Evolutionary conservation across 2,888 invertebrate species (phyloP), one percentile per base, ranked within the genome.

Genomic region (Malacosoma neustria): DNA sequence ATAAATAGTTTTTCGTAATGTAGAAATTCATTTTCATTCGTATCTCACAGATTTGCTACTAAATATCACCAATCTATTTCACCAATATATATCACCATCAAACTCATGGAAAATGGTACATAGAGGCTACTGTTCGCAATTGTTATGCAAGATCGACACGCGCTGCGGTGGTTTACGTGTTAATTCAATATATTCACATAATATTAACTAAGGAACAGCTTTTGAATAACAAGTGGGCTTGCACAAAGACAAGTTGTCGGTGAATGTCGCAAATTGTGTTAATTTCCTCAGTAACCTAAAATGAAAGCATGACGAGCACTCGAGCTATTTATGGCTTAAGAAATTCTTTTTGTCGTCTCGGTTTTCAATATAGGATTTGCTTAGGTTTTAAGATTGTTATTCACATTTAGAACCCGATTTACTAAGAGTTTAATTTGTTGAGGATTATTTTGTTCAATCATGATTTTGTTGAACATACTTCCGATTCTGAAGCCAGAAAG

Each of bases 61-160:
- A n/a, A n/a, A n/a, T n/a, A n/a, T n/a, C n/a, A n/a, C n/a, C n/a
- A n/a, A n/a, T n/a, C n/a, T n/a, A n/a, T n/a, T n/a, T n/a, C n/a
- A n/a, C n/a, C n/a, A n/a, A n/a, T n/a, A n/a, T n/a, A n/a, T n/a
- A n/a, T n/a, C n/a, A n/a, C n/a, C n/a, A n/a, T n/a, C n/a, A n/a
- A n/a, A n/a, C n/a, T n/a, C n/a, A n/a, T n/a, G 49, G 49, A 47
- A 59, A 61, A 51, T 57, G 52, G 59, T 59, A 63, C 57, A 45
- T 46, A 42, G 45, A 44, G 37, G 48, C 56, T 54, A 63, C 66
- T 64, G 62, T 69, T 62, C 49, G 37, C 53, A 44, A 66, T 71
- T 76, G 71, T 74, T 70, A 74, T 73, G 70, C 65, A 58, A 69
- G 72, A 49, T 48, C 46, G 55, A 61, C 68, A 68, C 65, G 65